phyloP scores from a whole-genome alignment of 2,888 invertebrate genomes.

The Pegoplata infirma region DNA sequence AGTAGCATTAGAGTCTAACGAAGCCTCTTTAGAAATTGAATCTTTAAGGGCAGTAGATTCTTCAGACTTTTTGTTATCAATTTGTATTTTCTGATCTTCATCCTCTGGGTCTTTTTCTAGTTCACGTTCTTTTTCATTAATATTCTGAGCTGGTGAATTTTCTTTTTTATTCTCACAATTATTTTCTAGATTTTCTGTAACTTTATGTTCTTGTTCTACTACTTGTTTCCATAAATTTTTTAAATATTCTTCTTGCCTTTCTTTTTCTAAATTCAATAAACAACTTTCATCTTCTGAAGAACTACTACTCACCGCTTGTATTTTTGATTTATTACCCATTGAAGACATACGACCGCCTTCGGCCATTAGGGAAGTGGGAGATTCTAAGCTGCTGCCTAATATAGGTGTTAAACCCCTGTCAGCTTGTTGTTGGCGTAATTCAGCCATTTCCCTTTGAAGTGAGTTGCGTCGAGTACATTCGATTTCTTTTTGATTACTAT shows the following conservation, averaged over 20 bases:
- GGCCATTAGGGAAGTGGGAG: conserved; percentile 62
- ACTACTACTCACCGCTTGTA: conserved; percentile 73
- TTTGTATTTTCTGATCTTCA: conserved; percentile 17
- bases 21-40: conserved; percentile 19
- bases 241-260: conserved; percentile 65
- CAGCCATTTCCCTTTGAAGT: conserved; percentile 70
- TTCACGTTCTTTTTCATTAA: not conserved
- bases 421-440: conserved; percentile 66
- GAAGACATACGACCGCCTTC: conserved; percentile 25
- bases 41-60: conserved; percentile 9
- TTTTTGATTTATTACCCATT: conserved; percentile 56
- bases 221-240: conserved; percentile 73
- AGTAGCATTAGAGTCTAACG: conserved; percentile 9
- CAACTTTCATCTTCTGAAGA: conserved; percentile 72
- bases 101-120: not conserved
- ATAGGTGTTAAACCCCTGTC: conserved; percentile 69
- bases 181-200: conserved; percentile 33
- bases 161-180: not conserved
- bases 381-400: conserved; percentile 66
- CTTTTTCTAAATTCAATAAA: conserved; percentile 62
- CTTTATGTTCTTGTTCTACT: conserved; percentile 68
- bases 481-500: conserved; percentile 65
- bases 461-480: conserved; percentile 70
- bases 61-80: conserved; percentile 22
- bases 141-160: not conserved